phyloP scores from a whole-genome alignment of 2,888 invertebrate species.

The Dimorphilus gyrociliatus region DNA sequence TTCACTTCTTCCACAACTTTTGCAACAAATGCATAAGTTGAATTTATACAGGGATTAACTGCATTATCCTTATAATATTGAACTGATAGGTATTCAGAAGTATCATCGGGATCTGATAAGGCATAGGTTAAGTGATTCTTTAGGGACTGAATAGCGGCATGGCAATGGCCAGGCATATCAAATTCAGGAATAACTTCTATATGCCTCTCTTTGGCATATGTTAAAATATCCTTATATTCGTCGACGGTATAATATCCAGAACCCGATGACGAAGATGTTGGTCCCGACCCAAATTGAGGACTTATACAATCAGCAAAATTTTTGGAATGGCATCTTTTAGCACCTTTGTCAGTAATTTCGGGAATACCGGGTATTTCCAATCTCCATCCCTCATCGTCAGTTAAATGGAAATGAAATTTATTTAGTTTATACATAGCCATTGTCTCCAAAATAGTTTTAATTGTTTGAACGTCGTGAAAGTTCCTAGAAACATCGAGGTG shows the following conservation, averaged over 20 bases:
- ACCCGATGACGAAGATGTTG: slow-evolving; percentile 13
- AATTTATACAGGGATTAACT: slow-evolving; percentile 24
- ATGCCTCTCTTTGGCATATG: slow-evolving; percentile 18
- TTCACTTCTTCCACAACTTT: slow-evolving; percentile 9
- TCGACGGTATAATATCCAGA: slow-evolving; percentile 19
- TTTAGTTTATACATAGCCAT: slow-evolving; percentile 33
- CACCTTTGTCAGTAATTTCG: slow-evolving; percentile 26
- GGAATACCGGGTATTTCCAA: slow-evolving; percentile 28
- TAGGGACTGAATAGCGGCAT: slow-evolving; percentile 26
- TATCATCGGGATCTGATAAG: slow-evolving; percentile 2
- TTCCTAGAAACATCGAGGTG: slow-evolving; percentile 29
- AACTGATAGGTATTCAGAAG: slow-evolving; percentile 16
- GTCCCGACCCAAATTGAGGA: slow-evolving; percentile 24
- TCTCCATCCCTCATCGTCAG: slow-evolving; percentile 34
- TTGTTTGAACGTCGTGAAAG: slow-evolving; percentile 13
- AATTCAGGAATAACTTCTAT: slow-evolving; percentile 28
- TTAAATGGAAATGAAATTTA: slow-evolving; percentile 27
- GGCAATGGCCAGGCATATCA: slow-evolving; percentile 28
- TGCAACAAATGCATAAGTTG: slow-evolving; percentile 20
- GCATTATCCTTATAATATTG: slow-evolving; percentile 24
- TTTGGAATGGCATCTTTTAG: slow-evolving; percentile 21
- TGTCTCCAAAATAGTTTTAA: slow-evolving; percentile 16
- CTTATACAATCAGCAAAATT: slow-evolving; percentile 17
- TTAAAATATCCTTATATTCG: slow-evolving; percentile 25
- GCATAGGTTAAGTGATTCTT: slow-evolving; percentile 12